Percentiles rank a stretch among this genome's conserved stretches.
phyloP scores from a whole-genome alignment of 2,797 vertebrate species.

The Rhodeus uyekii region DNA sequence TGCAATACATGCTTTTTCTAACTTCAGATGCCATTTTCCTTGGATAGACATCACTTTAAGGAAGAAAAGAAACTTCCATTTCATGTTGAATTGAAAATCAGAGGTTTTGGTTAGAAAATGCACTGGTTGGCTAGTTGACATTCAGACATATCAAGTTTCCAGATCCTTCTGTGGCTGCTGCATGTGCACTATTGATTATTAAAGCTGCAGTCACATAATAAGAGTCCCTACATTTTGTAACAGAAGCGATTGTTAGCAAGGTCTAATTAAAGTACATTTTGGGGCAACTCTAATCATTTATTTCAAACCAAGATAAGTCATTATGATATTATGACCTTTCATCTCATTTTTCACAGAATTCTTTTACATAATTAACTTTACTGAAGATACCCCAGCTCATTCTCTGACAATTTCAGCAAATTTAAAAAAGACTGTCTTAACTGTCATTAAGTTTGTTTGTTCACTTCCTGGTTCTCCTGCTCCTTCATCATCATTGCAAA shows the following conservation, averaged over 20 bases:
- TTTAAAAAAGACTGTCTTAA: no score
- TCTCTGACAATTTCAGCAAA: no score
- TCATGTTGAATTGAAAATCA: neutral
- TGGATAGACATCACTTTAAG: neutral
- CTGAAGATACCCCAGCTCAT: neutral
- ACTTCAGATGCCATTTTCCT: neutral
- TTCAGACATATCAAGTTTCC: neutral
- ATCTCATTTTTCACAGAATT: neutral
- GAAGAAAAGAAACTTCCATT: neutral
- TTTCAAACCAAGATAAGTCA: constrained; percentile 31
- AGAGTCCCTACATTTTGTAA: neutral
- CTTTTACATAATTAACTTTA: neutral
- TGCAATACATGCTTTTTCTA: neutral
- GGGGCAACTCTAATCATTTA: constrained; percentile 34
- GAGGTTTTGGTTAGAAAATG: neutral
- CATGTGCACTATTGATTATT: neutral
- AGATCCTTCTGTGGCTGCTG: neutral
- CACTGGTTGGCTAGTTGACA: neutral
- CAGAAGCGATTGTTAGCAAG: neutral
- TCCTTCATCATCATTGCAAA: no score
- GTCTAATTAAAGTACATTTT: constrained; percentile 35
- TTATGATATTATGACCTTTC: constrained; percentile 27
- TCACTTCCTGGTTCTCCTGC: no score
- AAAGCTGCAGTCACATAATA: neutral
- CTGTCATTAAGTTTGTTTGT: no score